Percentiles rank a stretch among this genome's conserved stretches.
These are phyloP conservation scores for Cheirogaleus medius DNA, from an alignment of 2,113 vertebrate genomes.

Conservation along the genomic window DNA sequence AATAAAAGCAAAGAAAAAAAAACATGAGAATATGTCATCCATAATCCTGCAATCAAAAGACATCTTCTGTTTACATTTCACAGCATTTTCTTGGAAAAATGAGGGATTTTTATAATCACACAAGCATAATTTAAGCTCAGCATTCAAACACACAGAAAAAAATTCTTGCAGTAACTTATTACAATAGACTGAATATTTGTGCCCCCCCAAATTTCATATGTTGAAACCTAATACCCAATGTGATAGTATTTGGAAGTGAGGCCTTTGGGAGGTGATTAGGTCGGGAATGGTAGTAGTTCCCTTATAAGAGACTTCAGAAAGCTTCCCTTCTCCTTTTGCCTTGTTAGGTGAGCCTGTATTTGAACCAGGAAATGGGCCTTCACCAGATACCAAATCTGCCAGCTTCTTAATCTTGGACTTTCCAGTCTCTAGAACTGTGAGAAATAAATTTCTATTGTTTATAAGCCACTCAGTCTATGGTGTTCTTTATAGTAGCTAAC, in stretches of 20 bases:
- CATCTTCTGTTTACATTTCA: constrained; percentile 26
- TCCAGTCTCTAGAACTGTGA: neutral
- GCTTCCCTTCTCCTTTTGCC: neutral
- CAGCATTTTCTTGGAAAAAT: constrained; percentile 44
- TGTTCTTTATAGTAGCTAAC: neutral
- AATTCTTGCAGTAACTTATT: neutral
- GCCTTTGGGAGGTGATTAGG: neutral
- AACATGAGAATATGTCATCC: neutral
- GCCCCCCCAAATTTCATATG: neutral
- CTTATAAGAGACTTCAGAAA: neutral
- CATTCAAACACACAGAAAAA: constrained; percentile 18
- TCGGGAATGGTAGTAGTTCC: neutral
- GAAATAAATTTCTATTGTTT: neutral
- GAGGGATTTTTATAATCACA: neutral
- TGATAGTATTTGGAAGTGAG: neutral
- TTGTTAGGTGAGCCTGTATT: neutral
- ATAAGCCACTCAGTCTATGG: neutral
- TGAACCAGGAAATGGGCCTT: neutral
- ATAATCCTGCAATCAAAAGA: constrained; percentile 14
- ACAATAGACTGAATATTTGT: neutral
- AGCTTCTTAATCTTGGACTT: neutral
- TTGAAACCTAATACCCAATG: neutral
- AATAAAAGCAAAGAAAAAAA: neutral
- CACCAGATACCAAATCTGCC: neutral
- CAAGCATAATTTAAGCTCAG: neutral